Evolutionary conservation across 2,888 invertebrate species (phyloP).

Genomic region (Margaritifera margaritifera): DNA sequence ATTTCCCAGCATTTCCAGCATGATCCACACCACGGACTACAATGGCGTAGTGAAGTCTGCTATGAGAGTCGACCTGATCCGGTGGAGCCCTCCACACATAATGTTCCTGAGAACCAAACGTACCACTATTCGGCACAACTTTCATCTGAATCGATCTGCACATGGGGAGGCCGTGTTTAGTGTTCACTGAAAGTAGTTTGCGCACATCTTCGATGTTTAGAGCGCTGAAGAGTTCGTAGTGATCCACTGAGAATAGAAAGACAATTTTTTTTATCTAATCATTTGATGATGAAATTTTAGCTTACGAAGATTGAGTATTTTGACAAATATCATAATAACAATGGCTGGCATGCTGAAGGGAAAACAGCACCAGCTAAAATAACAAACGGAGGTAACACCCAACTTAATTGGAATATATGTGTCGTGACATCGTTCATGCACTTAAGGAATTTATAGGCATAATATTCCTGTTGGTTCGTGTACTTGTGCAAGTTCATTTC

Average conservation of each 20-base stretch:
- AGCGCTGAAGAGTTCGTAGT: constrained; percentile 4
- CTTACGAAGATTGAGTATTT: too few relatives aligned
- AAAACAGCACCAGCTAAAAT: too few relatives aligned
- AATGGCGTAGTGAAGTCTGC: constrained; percentile 34
- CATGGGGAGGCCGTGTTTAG: neutral
- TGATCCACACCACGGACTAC: constrained; percentile 45
- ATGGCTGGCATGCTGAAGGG: too few relatives aligned
- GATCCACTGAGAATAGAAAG: constrained; percentile 2
- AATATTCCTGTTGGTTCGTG: too few relatives aligned
- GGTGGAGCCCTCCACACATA: constrained; percentile 8
- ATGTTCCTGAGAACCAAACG: constrained; percentile 16
- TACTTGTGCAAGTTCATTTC: too few relatives aligned
- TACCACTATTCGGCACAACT: neutral
- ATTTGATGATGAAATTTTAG: too few relatives aligned
- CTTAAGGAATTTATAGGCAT: too few relatives aligned
- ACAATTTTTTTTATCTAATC: too few relatives aligned
- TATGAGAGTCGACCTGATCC: constrained; percentile 5
- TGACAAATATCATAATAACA: too few relatives aligned
- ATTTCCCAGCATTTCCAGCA: constrained; percentile 35
- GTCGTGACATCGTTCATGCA: too few relatives aligned
- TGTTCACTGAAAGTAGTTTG: neutral
- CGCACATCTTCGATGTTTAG: constrained; percentile 9
- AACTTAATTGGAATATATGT: too few relatives aligned
- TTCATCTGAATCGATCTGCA: neutral
- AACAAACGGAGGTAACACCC: too few relatives aligned